Base-by-base conservation (phyloP, 2,797 vertebrate genomes). In the Microcaecilia unicolor region DNA sequence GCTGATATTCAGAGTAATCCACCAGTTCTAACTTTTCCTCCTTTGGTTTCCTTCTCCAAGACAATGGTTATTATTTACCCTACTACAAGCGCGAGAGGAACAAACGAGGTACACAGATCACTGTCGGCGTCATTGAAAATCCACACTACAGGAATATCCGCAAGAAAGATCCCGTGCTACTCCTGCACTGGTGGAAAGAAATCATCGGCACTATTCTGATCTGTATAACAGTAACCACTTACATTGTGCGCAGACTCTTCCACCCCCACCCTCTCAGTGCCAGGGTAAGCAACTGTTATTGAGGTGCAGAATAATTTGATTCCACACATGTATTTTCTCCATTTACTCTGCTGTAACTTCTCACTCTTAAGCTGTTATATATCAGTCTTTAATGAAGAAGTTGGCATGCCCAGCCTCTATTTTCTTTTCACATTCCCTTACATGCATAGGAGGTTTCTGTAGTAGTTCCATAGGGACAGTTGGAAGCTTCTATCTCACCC, bases 111-210 rank as follows among this genome's bases (percentile, higher is more conserved):
- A 88, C 79, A 0, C 87, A 90, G 5, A 79, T 97, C 15, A 93
- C 88, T 0, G 68, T 95, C 44, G 65, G 91, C 5, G 79, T 82
- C 43, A 68, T 75, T 15, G 71, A 80, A 10, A 74, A 71, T 4
- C 54, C 67, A 0, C 70, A 44, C 6, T 74, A 77, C 30, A 70
- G 71, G 5, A 85, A 73, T 17, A 57, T 79, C 33, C 77, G 89
- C 28, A 91, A 80, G 10, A 99, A 99, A 65, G 95, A 99, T 57
- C 95, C 94, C 0, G 87, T 96, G 27, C 83, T 97, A 24, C 83
- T 99, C 28, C 75, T 98, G 28, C 92, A 95, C 19, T 99, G 94
- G 94, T 99, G 94, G 95, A 98, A 98, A 16, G 95, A 99, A 57
- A 99, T 99, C 28, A 71, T 90, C 19, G 85, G 87, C 27, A 98